Percentiles rank a stretch among this genome's conserved stretches.
Evolutionary conservation across 2,797 vertebrate genomes (phyloP).

Genomic region (Smutsia gigantea): DNA sequence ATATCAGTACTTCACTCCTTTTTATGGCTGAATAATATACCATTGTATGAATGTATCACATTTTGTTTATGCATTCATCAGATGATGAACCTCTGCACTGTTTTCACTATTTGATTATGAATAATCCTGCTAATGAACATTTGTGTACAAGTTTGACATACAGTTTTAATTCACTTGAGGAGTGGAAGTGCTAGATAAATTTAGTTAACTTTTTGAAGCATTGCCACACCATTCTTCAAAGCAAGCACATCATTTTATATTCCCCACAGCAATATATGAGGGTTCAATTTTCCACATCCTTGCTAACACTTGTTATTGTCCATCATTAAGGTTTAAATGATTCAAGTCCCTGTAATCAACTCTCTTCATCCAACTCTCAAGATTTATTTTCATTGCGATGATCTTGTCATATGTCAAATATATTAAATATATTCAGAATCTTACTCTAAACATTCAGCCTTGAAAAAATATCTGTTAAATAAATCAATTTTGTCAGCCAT

Average conservation of each 20-base stretch:
- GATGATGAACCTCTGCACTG: not conserved
- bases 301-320: not conserved
- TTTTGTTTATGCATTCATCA: not conserved
- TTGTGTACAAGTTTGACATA: not conserved
- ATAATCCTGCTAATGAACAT: not conserved
- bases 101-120: conserved; percentile 13
- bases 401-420: not conserved
- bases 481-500: conserved; percentile 46
- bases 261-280: not conserved
- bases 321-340: conserved; percentile 7
- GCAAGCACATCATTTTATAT: not conserved
- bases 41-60: not conserved
- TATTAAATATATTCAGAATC: conserved; percentile 5
- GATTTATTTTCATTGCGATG: conserved; percentile 40
- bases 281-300: conserved; percentile 12
- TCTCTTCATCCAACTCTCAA: conserved; percentile 6
- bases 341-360: not conserved
- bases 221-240: not conserved
- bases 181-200: not conserved
- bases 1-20: not conserved
- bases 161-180: conserved; percentile 12
- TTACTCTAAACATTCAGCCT: conserved; percentile 35
- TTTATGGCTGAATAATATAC: conserved; percentile 37
- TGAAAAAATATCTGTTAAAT: conserved; percentile 17
- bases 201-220: not conserved